These are phyloP conservation scores for Ridgeia piscesae DNA, from an alignment of 1,140 invertebrate species.

Conservation along the genomic window DNA sequence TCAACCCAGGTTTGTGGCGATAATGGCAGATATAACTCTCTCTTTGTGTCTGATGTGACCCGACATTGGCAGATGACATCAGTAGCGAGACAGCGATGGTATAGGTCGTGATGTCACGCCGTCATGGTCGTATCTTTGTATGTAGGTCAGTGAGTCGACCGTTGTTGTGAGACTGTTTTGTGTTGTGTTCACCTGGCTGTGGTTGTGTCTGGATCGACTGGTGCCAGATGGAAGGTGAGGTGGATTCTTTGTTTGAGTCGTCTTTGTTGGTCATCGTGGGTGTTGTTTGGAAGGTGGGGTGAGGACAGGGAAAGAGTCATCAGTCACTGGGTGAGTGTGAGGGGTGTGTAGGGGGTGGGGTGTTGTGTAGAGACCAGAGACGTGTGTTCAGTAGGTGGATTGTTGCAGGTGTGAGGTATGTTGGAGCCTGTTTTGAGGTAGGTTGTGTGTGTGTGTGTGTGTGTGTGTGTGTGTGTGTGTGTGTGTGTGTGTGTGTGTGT, in stretches of 20 bases:
- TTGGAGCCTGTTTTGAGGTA: not conserved
- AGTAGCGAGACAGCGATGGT: not conserved
- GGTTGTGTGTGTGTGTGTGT: not conserved
- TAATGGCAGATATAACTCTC: not conserved
- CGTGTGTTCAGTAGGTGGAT: not conserved
- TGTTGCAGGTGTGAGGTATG: not conserved
- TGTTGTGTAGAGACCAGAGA: not conserved
- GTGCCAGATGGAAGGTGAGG: not conserved
- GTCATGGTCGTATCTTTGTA: not conserved
- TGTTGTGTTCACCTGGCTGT: not conserved
- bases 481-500: not conserved
- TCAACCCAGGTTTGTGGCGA: not conserved
- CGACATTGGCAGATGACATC: not conserved
- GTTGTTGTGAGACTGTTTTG: not conserved
- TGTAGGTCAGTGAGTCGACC: not conserved
- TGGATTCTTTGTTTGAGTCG: not conserved
- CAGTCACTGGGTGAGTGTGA: no score
- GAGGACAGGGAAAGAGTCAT: not conserved
- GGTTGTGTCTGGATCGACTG: not conserved
- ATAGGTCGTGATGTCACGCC: not conserved
- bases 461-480: slow-evolving; percentile 6
- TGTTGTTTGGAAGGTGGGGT: not conserved
- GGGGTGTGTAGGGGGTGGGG: no score
- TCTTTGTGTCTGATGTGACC: not conserved
- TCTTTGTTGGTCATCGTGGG: not conserved